A percentile compares a stretch with the other conserved stretches of the same genome.
These are phyloP conservation scores for Andrena bucephala DNA, from an alignment of 2,888 invertebrate genomes.

Conservation along the genomic window DNA sequence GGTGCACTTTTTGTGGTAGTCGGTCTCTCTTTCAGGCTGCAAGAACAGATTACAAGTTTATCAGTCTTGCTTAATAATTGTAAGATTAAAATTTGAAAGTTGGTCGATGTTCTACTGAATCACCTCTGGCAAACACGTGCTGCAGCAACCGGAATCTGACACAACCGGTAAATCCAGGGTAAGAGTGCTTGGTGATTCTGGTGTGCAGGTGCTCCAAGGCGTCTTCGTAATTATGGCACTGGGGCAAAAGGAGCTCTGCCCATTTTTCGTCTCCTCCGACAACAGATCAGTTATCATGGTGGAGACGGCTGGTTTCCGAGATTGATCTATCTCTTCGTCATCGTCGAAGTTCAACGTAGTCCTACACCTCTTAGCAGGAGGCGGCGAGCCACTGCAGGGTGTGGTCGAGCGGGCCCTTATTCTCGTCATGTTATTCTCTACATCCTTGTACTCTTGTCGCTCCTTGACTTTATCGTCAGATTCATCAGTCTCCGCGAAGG, in stretches of 20 bases:
- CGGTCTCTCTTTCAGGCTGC: constrained; percentile 14
- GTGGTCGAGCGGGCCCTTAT: constrained; percentile 40
- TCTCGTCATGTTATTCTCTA: not conserved
- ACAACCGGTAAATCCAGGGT: constrained; percentile 61
- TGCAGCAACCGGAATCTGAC: constrained; percentile 59
- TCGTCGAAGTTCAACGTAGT: constrained; percentile 63
- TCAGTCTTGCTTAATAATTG: not conserved
- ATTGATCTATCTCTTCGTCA: constrained; percentile 31
- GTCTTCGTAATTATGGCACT: constrained; percentile 18
- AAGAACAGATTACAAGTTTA: constrained; percentile 19
- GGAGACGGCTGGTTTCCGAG: not conserved
- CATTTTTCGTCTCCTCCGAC: not conserved
- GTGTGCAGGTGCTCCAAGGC: constrained; percentile 39
- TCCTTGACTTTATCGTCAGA: not conserved
- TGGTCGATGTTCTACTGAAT: not conserved
- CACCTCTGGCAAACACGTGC: constrained; percentile 53
- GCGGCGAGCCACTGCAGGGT: constrained; percentile 53
- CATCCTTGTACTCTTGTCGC: not conserved
- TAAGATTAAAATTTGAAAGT: not conserved
- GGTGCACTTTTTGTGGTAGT: not conserved
- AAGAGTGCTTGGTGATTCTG: constrained; percentile 55
- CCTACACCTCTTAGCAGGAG: constrained; percentile 61
- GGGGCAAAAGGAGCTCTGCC: not conserved
- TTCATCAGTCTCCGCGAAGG: constrained; percentile 19
- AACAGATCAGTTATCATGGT: not conserved